Evolutionary conservation across 2,113 vertebrate species (phyloP), one percentile per base, ranked within the genome.

Genomic region (Gobius niger): DNA sequence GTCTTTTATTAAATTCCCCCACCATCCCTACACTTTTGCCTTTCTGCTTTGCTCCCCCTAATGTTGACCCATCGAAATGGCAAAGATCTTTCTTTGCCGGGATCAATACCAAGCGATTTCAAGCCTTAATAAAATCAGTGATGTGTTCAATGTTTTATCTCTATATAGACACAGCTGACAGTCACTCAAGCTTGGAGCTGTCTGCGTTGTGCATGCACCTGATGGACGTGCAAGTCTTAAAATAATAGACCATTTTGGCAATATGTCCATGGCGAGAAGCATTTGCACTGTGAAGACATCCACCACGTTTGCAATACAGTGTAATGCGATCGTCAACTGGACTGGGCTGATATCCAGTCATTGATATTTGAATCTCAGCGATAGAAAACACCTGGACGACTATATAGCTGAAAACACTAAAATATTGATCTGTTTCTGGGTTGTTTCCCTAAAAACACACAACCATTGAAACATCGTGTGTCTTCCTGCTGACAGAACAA

Each of bases 81-180:
- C 40, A 1, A 41, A 84, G 85, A 89, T 90, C 93, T 84, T 86
- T 93, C 91, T 90, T 88, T 89, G 88, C 76, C 77, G 85, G 85
- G 89, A 95, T 94, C 92, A 91, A 93, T 82, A 90, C 71, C 71
- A 90, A 81, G 85, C 76, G 75, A 90, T 93, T 91, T 88, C 87
- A 91, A 78, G 68, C 79, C 86, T 90, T 93, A 86, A 87, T 86
- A 90, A 81, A 88, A 88, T 80, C 79, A 82, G 47, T 85, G 59
- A 70, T 85, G 75, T 80, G 78, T 87, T 90, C 41, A 8, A 68
- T 81, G 69, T 69, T 64, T 88, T 72, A 82, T 81, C 61, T 80
- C 59, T 69, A 72, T 77, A 72, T 16, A 49, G 67, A 68, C 46
- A 68, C 50, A 74, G 59, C 0, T 60, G 63, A 65, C 66, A 24